phyloP scores from a whole-genome alignment of 2,797 vertebrate genomes.

The Oreochromis mossambicus region DNA sequence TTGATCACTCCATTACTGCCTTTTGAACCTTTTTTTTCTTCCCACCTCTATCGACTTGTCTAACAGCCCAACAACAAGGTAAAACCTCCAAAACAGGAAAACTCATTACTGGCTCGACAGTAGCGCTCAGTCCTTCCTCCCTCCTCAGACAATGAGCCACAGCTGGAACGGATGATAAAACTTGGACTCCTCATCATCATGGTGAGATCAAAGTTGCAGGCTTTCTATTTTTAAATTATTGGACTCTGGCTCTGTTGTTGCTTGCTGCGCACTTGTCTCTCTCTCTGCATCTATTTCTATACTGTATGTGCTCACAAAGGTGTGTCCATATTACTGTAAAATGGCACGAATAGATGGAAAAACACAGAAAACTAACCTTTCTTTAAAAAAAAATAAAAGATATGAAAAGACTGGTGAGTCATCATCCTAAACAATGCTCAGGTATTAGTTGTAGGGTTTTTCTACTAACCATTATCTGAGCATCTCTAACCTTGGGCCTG shows the following conservation, averaged over 20 bases:
- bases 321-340: background rate
- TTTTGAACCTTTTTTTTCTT: background rate
- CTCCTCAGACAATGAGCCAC: constrained; percentile 21
- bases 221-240: constrained; percentile 53
- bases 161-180: constrained; percentile 56
- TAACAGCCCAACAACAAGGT: constrained; percentile 17
- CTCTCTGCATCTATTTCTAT: background rate
- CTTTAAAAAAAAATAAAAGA: background rate
- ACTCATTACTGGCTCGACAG: constrained; percentile 35
- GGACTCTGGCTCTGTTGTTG: constrained; percentile 23
- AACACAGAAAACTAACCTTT: background rate
- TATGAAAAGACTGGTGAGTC: background rate
- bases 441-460: background rate
- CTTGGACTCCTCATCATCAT: constrained; percentile 39
- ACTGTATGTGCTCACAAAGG: background rate
- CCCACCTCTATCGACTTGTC: constrained; percentile 11
- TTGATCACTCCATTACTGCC: constrained; percentile 18
- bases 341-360: background rate
- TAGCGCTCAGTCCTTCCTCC: background rate
- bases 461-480: background rate
- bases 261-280: background rate
- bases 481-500: background rate
- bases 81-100: constrained; percentile 24
- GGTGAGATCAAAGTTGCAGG: constrained; percentile 48
- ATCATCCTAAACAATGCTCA: background rate